Conservation (phyloP, 1,140 invertebrate genomes). For the Ephestia elutella region DNA sequence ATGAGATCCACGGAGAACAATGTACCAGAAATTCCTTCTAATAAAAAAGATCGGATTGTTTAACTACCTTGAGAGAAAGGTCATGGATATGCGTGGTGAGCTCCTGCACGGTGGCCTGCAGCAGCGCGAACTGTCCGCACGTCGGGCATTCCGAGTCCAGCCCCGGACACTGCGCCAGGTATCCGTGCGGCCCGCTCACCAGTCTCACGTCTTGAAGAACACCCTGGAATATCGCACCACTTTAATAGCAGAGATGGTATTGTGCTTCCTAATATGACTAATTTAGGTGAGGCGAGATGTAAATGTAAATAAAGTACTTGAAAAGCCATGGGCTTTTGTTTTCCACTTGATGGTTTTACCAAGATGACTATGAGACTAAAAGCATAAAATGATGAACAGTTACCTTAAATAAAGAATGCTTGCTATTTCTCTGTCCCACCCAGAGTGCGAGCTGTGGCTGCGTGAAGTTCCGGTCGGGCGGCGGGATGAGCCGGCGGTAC, state of each 20-base stretch:
- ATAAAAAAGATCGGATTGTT: not conserved
- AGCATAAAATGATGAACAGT: not conserved
- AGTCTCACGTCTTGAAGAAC: slow-evolving; percentile 90
- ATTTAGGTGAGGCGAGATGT: too few species aligned
- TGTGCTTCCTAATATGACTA: too few species aligned
- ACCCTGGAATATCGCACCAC: slow-evolving; percentile 78
- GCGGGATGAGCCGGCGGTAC: slow-evolving; percentile 79
- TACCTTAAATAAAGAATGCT: slow-evolving; percentile 92
- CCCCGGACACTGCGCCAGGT: slow-evolving; percentile 89
- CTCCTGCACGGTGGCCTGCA: slow-evolving; percentile 84
- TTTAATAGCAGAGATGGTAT: too few species aligned
- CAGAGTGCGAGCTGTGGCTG: slow-evolving; percentile 84
- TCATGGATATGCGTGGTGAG: slow-evolving; percentile 80
- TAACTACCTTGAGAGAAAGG: slow-evolving; percentile 79
- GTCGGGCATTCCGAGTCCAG: slow-evolving; percentile 91
- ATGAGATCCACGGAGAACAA: too few species aligned
- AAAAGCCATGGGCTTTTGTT: too few species aligned
- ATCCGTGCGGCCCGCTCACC: slow-evolving; percentile 88
- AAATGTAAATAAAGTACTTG: too few species aligned
- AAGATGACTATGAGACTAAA: too few species aligned
- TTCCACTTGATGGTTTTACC: too few species aligned
- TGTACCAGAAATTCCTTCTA: not conserved
- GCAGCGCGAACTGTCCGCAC: slow-evolving; percentile 88
- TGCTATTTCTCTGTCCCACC: slow-evolving; percentile 89
- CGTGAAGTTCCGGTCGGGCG: slow-evolving; percentile 84